Conservation (phyloP, 2,888 invertebrate genomes). For the Tipula confusa region DNA sequence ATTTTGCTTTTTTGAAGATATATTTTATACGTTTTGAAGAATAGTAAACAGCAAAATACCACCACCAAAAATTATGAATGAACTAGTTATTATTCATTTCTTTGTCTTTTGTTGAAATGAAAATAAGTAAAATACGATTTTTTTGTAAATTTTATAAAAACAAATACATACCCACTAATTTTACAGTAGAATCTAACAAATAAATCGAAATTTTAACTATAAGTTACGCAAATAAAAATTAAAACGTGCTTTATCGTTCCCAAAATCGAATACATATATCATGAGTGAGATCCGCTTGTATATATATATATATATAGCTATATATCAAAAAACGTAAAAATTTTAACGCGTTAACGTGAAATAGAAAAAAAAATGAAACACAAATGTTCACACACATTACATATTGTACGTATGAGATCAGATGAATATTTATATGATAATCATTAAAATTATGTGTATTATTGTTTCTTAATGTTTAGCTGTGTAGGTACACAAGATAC, state of each 20-base stretch:
- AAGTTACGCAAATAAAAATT: background rate
- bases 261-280: background rate
- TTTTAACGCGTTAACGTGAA: background rate
- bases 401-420: conserved; percentile 13
- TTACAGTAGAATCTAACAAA: background rate
- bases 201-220: background rate
- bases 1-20: background rate
- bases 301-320: no score
- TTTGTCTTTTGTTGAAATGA: background rate
- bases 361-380: background rate
- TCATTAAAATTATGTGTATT: background rate
- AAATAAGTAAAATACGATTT: background rate
- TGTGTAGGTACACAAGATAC: background rate
- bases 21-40: background rate
- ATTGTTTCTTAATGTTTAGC: background rate
- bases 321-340: background rate
- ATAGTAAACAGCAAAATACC: background rate
- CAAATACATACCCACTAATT: background rate
- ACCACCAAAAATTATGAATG: background rate
- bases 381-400: conserved; percentile 1
- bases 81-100: background rate
- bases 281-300: background rate
- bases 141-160: background rate
- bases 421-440: background rate
- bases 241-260: background rate